Evolutionary conservation across 92 coral and sea anemone genomes (phyloP).

Genomic region (Paragorgia papillata): DNA sequence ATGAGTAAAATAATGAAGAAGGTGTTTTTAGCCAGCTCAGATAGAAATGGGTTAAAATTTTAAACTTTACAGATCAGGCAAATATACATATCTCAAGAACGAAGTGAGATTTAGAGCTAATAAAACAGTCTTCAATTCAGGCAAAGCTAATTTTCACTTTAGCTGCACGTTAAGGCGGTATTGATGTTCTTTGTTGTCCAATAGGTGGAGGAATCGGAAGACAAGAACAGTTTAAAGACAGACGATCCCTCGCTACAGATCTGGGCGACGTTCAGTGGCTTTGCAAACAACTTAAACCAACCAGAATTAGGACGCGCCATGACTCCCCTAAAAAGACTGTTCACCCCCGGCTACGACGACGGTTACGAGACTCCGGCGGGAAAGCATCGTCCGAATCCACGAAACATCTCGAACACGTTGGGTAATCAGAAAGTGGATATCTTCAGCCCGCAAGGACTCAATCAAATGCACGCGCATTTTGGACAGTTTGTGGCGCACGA

Average conservation of each 20-base stretch:
- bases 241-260: slow-evolving; percentile 57
- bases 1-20: too few relatives aligned
- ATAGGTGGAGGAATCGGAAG: slow-evolving; percentile 27
- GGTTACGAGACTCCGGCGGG: slow-evolving; percentile 92
- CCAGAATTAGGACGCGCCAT: slow-evolving; percentile 89
- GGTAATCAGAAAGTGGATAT: slow-evolving; percentile 84
- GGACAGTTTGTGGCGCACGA: slow-evolving; percentile 98
- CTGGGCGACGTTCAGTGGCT: slow-evolving; percentile 76
- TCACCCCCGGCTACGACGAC: slow-evolving; percentile 76
- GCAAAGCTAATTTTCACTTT: too few relatives aligned
- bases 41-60: too few relatives aligned
- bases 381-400: slow-evolving; percentile 76
- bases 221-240: not conserved
- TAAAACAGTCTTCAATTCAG: too few relatives aligned
- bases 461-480: slow-evolving; percentile 92
- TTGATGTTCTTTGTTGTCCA: not conserved
- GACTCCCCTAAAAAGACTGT: slow-evolving; percentile 80
- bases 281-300: slow-evolving; percentile 76
- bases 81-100: too few relatives aligned
- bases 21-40: too few relatives aligned
- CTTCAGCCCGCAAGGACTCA: slow-evolving; percentile 73
- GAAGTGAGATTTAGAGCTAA: too few relatives aligned
- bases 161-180: too few relatives aligned
- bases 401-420: slow-evolving; percentile 80
- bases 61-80: too few relatives aligned